These are phyloP conservation scores for Coracias cyanogaster DNA, from an alignment of 2,797 vertebrate genomes.

Conservation along the genomic window DNA sequence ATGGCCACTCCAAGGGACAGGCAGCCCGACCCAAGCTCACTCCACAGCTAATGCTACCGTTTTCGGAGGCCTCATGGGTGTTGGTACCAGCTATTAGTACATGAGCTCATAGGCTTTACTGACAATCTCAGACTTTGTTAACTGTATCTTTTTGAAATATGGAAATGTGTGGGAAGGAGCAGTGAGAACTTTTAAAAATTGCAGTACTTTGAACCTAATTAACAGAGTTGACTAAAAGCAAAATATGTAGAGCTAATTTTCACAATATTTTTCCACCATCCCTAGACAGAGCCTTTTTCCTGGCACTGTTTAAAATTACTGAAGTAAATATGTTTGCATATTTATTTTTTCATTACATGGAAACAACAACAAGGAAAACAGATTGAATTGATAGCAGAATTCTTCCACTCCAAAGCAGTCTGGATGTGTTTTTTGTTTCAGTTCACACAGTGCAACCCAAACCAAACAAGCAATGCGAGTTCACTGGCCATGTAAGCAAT, in stretches of 20 bases:
- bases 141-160: conserved; percentile 41
- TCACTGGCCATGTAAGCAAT: conserved; percentile 30
- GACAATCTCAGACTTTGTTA: conserved; percentile 34
- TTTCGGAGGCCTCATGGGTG: accelerated
- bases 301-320: conserved; percentile 76
- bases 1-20: neutral
- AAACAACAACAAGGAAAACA: conserved; percentile 73
- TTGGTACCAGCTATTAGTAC: neutral
- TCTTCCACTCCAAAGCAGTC: conserved; percentile 38
- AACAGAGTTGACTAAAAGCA: conserved; percentile 67
- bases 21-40: neutral
- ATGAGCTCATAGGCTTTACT: neutral
- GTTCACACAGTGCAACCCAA: conserved; percentile 24
- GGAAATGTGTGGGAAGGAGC: conserved; percentile 56
- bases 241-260: conserved; percentile 68
- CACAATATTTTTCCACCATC: conserved; percentile 68
- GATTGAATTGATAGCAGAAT: conserved; percentile 54
- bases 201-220: conserved; percentile 72
- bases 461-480: conserved; percentile 3
- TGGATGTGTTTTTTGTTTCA: conserved; percentile 34
- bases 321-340: conserved; percentile 76
- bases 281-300: conserved; percentile 60
- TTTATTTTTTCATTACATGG: conserved; percentile 72
- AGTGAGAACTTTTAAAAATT: conserved; percentile 60
- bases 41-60: neutral